phyloP scores from a whole-genome alignment of 2,113 vertebrate species.

The Pygathrix nemaeus region DNA sequence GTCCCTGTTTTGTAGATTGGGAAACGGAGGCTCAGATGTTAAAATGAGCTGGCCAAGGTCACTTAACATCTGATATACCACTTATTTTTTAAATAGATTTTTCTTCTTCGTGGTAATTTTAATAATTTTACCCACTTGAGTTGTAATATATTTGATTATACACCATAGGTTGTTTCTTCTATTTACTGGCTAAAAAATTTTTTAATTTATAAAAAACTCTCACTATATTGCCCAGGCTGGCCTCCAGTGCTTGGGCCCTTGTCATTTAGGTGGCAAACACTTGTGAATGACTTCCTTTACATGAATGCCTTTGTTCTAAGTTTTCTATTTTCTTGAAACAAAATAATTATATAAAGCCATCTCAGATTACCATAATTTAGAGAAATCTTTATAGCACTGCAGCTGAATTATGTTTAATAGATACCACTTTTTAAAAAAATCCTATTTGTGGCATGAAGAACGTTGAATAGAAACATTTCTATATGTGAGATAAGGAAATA shows the following conservation, averaged over 20 bases:
- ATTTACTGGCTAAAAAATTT: not conserved
- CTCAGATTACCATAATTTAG: not conserved
- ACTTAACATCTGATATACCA: not conserved
- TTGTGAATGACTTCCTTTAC: constrained; percentile 36
- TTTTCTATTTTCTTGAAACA: constrained; percentile 44
- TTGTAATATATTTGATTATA: constrained; percentile 28
- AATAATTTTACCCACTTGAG: constrained; percentile 21
- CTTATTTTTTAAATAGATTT: not conserved
- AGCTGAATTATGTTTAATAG: not conserved
- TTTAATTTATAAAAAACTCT: not conserved
- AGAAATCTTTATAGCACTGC: constrained; percentile 28
- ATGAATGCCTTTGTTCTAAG: constrained; percentile 15
- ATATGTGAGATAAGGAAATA: not conserved
- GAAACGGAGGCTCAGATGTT: not conserved
- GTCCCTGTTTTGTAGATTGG: not conserved
- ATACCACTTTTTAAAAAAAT: not conserved
- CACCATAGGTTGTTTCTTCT: not conserved
- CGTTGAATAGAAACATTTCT: constrained; percentile 33
- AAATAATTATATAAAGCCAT: constrained; percentile 32
- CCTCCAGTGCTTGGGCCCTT: too few relatives aligned
- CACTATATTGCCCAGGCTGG: too few relatives aligned
- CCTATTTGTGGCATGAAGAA: not conserved
- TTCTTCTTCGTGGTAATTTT: constrained; percentile 10
- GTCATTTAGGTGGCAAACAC: constrained; percentile 13
- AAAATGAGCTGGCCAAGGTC: not conserved